phyloP scores from a whole-genome alignment of 2,888 invertebrate species.

The Leptarthrus brevirostris region DNA sequence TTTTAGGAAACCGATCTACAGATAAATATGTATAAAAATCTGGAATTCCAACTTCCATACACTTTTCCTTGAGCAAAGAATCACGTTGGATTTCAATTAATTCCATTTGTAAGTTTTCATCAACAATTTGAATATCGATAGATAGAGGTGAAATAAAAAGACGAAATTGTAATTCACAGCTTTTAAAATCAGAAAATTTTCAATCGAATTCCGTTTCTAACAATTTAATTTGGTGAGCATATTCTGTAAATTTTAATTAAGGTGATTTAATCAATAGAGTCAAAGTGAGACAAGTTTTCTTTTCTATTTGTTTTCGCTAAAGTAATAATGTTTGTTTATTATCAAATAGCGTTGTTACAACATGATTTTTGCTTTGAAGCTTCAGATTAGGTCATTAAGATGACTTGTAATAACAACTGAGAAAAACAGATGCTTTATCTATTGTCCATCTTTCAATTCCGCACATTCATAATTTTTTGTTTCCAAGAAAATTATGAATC shows the following conservation, averaged over 20 bases:
- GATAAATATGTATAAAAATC: conserved; percentile 14
- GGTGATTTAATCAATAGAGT: conserved; percentile 32
- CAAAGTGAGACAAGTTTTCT: conserved; percentile 23
- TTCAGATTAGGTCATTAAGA: background rate
- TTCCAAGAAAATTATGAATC: background rate
- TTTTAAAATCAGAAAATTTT: conserved; percentile 8
- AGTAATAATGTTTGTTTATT: conserved; percentile 32
- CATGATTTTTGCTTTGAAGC: background rate
- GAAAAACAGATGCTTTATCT: background rate
- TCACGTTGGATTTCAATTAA: conserved; percentile 11
- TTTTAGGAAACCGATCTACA: conserved; percentile 31
- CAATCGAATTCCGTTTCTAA: conserved; percentile 10
- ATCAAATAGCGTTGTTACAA: background rate
- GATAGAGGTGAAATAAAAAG: conserved; percentile 9
- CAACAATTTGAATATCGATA: conserved; percentile 36
- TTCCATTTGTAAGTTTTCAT: conserved; percentile 8
- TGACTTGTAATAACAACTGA: background rate
- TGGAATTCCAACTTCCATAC: conserved; percentile 8
- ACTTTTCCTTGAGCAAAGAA: conserved; percentile 6
- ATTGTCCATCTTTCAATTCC: background rate
- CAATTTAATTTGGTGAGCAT: conserved; percentile 33
- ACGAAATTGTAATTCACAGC: conserved; percentile 13
- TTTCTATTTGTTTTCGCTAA: conserved; percentile 29
- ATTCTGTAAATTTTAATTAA: conserved; percentile 30
- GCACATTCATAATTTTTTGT: background rate